phyloP scores from a whole-genome alignment of 1,140 invertebrate genomes.

The Plutomurus gul region DNA sequence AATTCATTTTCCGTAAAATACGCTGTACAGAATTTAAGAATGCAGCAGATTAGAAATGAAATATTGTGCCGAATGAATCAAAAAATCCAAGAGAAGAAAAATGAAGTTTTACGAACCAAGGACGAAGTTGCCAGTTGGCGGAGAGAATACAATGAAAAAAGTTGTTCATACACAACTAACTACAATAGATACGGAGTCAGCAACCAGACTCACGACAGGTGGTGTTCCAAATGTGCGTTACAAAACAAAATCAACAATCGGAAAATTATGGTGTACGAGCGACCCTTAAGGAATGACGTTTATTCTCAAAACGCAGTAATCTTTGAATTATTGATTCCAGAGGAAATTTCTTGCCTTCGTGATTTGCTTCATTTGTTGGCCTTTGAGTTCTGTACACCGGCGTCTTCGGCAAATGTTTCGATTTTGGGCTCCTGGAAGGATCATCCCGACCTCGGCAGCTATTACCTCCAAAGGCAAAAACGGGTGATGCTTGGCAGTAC shows the following conservation, averaged over 20 bases:
- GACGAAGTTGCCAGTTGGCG: neutral
- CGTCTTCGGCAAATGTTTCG: neutral
- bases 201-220: neutral
- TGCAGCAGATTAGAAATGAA: neutral
- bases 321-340: constrained; percentile 36
- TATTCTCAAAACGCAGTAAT: constrained; percentile 9
- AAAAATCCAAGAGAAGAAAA: neutral
- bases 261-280: neutral
- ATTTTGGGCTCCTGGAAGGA: neutral
- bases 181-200: neutral
- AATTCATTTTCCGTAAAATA: neutral
- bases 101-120: neutral
- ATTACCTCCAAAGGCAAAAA: neutral
- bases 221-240: neutral
- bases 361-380: constrained; percentile 8
- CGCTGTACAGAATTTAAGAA: neutral
- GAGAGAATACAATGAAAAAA: neutral
- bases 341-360: neutral
- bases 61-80: neutral
- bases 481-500: neutral
- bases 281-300: neutral
- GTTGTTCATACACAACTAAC: neutral
- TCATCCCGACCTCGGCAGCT: neutral
- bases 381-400: neutral
- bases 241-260: neutral